Evolutionary conservation across 2,888 invertebrate genomes (phyloP), one percentile per base, ranked within the genome.

Genomic region (Heliconius charithonia): DNA sequence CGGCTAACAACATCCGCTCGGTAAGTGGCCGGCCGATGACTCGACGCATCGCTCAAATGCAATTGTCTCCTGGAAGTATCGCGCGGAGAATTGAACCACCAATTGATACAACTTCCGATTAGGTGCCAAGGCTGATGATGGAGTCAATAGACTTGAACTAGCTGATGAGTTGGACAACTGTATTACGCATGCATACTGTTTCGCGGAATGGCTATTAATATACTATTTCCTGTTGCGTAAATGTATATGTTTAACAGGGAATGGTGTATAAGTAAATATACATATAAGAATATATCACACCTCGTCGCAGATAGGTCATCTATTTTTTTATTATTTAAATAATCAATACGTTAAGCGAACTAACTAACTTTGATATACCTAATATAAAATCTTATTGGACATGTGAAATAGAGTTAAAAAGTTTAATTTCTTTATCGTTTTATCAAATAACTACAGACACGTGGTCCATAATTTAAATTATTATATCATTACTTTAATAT

Each of bases 1-100:
- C 89, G 90, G 93, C 93, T 94, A 93, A 94, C 94, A 91, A 94
- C 95, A 94, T 95, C 94, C 94, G 94, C 89, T 88, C 86, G 82
- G 88, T 87, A 91, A 92, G 91, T 91, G 93, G 89, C 84, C 86
- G 93, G 91, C 89, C 93, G 93, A 93, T 94, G 94, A 94, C 94
- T 93, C 90, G 90, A 83, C 88, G 85, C 86, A 87, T 86, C 86
- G 85, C 84, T 87, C 86, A 92, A 93, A 94, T 94, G 94, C 93
- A 94, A 94, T 90, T 90, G 91, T 91, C 89, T 89, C 86, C 84
- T 85, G 83, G 86, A 85, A 87, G 86, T 87, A 85, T 87, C 86
- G 87, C 86, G 87, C 86, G 86, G 82, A 85, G 89, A 89, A 89
- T 89, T 85, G 89, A 89, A 86, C 87, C 87, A 86, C 84, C 90